These are phyloP conservation scores for Premnoplex brunnescens DNA, from an alignment of 2,797 vertebrate genomes.

Conservation along the genomic window DNA sequence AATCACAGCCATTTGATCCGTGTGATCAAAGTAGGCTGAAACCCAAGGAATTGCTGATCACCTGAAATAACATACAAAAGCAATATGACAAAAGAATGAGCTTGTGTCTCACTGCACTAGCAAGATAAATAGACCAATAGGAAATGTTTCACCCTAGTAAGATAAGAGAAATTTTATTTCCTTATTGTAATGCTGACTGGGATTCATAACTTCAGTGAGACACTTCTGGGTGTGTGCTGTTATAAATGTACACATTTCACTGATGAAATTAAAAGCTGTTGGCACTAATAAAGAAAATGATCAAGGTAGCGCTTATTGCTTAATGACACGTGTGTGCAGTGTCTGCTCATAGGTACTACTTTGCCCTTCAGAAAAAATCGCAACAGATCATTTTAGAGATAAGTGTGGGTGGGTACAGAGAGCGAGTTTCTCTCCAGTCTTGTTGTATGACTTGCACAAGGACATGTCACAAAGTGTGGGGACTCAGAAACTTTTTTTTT, in stretches of 20 bases:
- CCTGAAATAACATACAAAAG: neutral
- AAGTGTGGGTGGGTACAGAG: neutral
- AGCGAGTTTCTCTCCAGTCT: neutral
- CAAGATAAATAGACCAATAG: neutral
- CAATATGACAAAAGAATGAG: neutral
- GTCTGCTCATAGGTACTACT: neutral
- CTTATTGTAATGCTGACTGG: neutral
- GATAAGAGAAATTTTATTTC: neutral
- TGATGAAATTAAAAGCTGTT: neutral
- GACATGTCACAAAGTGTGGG: rapidly evolving
- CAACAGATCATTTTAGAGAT: neutral
- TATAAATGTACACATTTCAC: neutral
- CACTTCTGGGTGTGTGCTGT: constrained; percentile 7
- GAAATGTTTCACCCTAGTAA: neutral
- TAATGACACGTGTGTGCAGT: neutral
- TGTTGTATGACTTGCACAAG: neutral
- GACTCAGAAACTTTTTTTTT: neutral
- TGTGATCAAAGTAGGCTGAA: neutral
- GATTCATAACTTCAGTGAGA: neutral
- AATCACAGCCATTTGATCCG: neutral
- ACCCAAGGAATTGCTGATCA: neutral
- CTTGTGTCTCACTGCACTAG: neutral
- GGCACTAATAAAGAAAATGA: neutral
- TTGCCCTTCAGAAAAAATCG: neutral
- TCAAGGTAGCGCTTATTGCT: constrained; percentile 1